A percentile compares a stretch with the other conserved stretches of the same genome.
phyloP scores from a whole-genome alignment of 2,113 vertebrate genomes.

The Morone chrysops region DNA sequence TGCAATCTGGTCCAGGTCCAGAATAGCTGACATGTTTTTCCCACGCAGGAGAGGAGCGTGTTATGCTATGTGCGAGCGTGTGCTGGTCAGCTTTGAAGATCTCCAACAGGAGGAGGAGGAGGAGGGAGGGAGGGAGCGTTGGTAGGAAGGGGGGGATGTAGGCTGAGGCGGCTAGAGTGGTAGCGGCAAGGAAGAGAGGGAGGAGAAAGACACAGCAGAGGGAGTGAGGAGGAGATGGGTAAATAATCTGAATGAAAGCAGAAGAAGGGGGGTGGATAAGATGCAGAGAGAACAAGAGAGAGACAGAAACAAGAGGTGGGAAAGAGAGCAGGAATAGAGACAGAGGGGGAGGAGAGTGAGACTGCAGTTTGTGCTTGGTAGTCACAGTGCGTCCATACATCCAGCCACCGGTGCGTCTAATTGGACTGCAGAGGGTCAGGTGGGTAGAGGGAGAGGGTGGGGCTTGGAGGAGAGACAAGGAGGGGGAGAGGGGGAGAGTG shows the following conservation, averaged over 20 bases:
- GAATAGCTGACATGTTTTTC: slow-evolving; percentile 85
- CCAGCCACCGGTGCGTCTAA: slow-evolving; percentile 66
- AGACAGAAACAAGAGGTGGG: slow-evolving; percentile 60
- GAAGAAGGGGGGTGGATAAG: slow-evolving; percentile 36
- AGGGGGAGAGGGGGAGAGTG: neutral
- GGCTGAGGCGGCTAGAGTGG: slow-evolving; percentile 62
- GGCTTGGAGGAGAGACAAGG: slow-evolving; percentile 44
- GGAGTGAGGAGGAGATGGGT: slow-evolving; percentile 61
- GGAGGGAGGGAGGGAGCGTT: slow-evolving; percentile 48
- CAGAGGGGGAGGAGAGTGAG: slow-evolving; percentile 78
- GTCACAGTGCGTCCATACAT: slow-evolving; percentile 76
- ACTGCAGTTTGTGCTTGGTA: slow-evolving; percentile 83
- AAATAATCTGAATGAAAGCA: slow-evolving; percentile 76
- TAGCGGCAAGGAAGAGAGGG: slow-evolving; percentile 50
- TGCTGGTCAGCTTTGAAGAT: slow-evolving; percentile 75
- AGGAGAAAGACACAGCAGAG: slow-evolving; percentile 56
- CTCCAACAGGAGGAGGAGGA: slow-evolving; percentile 64
- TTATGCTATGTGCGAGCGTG: slow-evolving; percentile 73
- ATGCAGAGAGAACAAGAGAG: slow-evolving; percentile 62
- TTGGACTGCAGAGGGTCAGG: slow-evolving; percentile 80
- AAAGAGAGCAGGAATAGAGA: slow-evolving; percentile 61
- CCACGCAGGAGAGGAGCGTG: slow-evolving; percentile 76
- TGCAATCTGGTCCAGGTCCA: slow-evolving; percentile 86
- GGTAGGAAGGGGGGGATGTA: slow-evolving; percentile 66
- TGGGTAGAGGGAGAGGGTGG: slow-evolving; percentile 73